Percentiles rank a stretch among this genome's conserved stretches.
Evolutionary conservation across 2,888 invertebrate species (phyloP).

Genomic region (Nebria brevicollis): DNA sequence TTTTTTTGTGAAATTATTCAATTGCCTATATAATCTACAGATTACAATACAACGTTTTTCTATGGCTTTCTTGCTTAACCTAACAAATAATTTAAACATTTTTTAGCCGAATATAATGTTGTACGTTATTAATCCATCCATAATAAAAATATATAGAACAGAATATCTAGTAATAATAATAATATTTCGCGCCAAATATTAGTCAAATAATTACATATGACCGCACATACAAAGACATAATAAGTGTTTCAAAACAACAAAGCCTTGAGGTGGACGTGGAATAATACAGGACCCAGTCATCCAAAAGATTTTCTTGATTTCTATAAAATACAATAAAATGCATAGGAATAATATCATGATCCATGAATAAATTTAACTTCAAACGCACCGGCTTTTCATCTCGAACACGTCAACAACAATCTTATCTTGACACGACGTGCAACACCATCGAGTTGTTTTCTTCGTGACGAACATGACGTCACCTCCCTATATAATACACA

Average conservation of each 20-base stretch:
- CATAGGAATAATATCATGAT: conserved; percentile 5
- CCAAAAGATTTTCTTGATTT: conserved; percentile 20
- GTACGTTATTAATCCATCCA: too few relatives aligned
- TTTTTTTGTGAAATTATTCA: conserved; percentile 41
- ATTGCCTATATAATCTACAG: conserved; percentile 41
- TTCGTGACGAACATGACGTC: conserved; percentile 6
- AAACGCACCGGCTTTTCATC: conserved; percentile 38
- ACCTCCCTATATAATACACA: conserved; percentile 20
- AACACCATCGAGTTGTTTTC: conserved; percentile 24
- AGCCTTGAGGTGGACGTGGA: neutral
- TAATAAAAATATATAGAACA: too few relatives aligned
- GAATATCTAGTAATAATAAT: too few relatives aligned
- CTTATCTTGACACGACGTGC: conserved; percentile 25
- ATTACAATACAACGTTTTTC: neutral
- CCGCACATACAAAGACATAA: neutral
- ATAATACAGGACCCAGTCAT: conserved; percentile 9
- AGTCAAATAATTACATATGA: too few relatives aligned
- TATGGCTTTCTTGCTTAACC: neutral
- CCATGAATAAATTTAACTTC: conserved; percentile 31
- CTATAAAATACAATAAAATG: conserved; percentile 23
- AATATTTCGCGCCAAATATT: too few relatives aligned
- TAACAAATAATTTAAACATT: neutral
- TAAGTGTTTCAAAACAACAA: neutral
- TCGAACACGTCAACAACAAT: conserved; percentile 22
- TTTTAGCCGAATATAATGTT: too few relatives aligned